phyloP scores from a whole-genome alignment of 2,888 invertebrate species.

The Tanypteryx hageni region DNA sequence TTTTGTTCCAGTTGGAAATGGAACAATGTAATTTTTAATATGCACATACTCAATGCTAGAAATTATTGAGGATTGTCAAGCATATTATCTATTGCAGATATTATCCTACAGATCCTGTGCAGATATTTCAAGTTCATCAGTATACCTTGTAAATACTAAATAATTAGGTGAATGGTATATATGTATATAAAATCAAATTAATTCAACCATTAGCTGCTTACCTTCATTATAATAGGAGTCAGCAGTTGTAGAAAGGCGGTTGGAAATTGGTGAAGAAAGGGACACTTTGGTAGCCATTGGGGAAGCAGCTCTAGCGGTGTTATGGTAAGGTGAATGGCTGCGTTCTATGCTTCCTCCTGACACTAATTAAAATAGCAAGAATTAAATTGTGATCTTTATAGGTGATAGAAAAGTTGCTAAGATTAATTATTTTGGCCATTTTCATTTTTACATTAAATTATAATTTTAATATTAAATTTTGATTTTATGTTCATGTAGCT shows the following conservation, averaged over 20 bases:
- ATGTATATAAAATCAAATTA: too few relatives aligned
- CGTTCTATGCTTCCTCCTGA: conserved; percentile 53
- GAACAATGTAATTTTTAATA: too few relatives aligned
- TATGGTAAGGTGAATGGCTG: conserved; percentile 31
- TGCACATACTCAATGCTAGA: too few relatives aligned
- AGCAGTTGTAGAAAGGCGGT: conserved; percentile 10
- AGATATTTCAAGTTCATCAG: too few relatives aligned
- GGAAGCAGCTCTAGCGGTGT: conserved; percentile 4
- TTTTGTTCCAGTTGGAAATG: too few relatives aligned
- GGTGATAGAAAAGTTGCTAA: not conserved
- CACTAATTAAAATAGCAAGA: not conserved
- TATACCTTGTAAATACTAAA: too few relatives aligned
- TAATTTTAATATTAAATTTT: too few relatives aligned
- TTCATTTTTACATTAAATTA: not conserved
- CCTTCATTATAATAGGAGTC: conserved; percentile 59
- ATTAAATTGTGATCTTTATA: not conserved
- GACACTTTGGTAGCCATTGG: conserved; percentile 43
- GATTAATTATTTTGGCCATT: not conserved
- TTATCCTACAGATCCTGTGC: too few relatives aligned
- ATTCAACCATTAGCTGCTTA: not conserved
- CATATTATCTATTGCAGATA: too few relatives aligned
- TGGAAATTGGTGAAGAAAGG: conserved; percentile 33
- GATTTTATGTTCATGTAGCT: too few relatives aligned
- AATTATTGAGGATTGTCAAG: too few relatives aligned
- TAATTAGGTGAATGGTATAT: too few relatives aligned